Percentiles rank a stretch among this genome's conserved stretches.
Conservation (phyloP, 1,140 invertebrate species). For the Aphelinus certus region DNA sequence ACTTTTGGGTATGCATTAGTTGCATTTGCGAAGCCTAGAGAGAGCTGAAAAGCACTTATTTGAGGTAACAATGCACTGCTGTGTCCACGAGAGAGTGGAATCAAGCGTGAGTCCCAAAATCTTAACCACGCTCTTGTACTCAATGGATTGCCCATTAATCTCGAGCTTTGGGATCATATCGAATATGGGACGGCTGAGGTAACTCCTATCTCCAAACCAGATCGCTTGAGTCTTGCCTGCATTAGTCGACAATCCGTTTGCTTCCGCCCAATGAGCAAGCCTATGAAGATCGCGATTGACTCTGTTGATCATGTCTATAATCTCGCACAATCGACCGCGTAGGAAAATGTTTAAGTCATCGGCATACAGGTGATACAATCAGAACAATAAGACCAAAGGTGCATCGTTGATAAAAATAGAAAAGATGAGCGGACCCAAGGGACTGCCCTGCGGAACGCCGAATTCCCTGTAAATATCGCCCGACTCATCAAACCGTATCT, state of each 20-base stretch:
- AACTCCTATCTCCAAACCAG: neutral
- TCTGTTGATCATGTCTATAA: neutral
- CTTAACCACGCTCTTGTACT: neutral
- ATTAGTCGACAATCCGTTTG: neutral
- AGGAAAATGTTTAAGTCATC: neutral
- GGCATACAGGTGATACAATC: neutral
- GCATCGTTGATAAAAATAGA: conserved; percentile 1
- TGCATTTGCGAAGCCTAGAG: neutral
- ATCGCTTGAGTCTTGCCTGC: neutral
- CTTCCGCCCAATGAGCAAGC: neutral
- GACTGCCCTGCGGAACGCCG: neutral
- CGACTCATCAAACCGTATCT: neutral
- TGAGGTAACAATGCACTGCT: neutral
- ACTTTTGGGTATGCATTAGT: neutral
- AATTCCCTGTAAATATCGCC: neutral
- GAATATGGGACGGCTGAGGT: neutral
- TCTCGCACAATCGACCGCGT: neutral
- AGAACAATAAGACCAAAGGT: neutral
- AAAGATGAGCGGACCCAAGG: neutral
- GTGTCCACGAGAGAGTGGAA: neutral
- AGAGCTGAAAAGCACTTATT: neutral
- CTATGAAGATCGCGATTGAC: neutral
- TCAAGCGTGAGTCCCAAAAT: neutral
- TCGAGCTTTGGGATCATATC: neutral
- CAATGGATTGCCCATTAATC: neutral